Percentiles rank a stretch among this genome's conserved stretches.
Evolutionary conservation across 2,113 vertebrate genomes (phyloP).

Genomic region (Myotis lucifugus): DNA sequence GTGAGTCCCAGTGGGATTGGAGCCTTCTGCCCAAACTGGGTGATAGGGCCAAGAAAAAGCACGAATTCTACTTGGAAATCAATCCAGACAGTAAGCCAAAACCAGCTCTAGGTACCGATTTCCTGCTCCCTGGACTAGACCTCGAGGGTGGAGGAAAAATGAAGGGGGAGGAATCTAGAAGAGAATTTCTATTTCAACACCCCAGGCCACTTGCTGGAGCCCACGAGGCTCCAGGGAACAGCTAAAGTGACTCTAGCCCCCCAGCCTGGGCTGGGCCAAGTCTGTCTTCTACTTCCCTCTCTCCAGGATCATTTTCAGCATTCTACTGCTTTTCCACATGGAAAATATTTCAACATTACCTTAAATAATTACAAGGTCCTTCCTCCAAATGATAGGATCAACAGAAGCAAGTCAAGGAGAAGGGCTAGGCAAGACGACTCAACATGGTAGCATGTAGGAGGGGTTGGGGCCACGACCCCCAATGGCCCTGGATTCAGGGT

Average conservation of each 20-base stretch:
- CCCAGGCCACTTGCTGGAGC: background rate
- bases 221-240: background rate
- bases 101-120: background rate
- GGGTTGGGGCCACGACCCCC: background rate
- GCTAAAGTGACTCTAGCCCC: fast-evolving
- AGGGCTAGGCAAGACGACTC: background rate
- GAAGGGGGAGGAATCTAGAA: background rate
- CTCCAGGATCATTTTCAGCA: background rate
- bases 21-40: background rate
- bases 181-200: background rate
- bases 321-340: background rate
- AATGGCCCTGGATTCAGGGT: background rate
- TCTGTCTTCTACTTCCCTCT: background rate
- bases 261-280: background rate
- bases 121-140: background rate
- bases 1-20: background rate
- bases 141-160: background rate
- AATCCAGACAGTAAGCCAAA: background rate
- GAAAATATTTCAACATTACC: background rate
- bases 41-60: background rate
- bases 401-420: background rate
- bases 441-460: background rate
- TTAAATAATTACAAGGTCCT: background rate
- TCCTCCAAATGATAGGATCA: conserved; percentile 10
- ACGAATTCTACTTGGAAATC: background rate